A percentile compares a stretch with the other conserved stretches of the same genome.
phyloP scores from a whole-genome alignment of 2,113 vertebrate species.

The Maccullochella peelii region DNA sequence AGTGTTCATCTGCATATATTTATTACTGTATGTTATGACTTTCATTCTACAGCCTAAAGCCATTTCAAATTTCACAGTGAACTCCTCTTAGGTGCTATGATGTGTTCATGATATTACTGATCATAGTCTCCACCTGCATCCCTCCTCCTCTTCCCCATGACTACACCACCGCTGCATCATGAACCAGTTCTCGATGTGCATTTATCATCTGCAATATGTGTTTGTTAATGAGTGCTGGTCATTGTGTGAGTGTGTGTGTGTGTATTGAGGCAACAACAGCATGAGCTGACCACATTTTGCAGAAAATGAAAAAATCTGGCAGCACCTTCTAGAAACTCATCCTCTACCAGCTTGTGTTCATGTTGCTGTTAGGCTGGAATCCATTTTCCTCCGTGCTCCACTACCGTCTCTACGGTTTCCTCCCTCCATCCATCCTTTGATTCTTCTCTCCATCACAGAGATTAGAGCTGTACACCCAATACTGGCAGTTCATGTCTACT shows the following conservation, averaged over 20 bases:
- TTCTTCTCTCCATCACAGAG: constrained; percentile 2
- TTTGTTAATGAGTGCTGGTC: constrained; percentile 27
- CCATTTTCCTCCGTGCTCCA: constrained; percentile 18
- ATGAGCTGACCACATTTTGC: constrained; percentile 20
- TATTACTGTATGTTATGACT: not conserved
- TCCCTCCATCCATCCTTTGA: constrained; percentile 2
- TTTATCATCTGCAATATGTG: constrained; percentile 32
- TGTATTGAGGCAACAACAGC: not conserved
- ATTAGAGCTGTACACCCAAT: not conserved
- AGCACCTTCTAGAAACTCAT: constrained; percentile 24
- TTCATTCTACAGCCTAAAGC: constrained; percentile 5
- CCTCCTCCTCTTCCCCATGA: constrained; percentile 16
- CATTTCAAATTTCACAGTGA: not conserved
- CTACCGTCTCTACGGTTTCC: not conserved
- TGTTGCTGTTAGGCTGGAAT: constrained; percentile 14
- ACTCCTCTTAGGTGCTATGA: not conserved
- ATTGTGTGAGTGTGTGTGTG: constrained; percentile 16
- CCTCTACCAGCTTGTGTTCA: constrained; percentile 13
- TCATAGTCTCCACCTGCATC: constrained; percentile 39
- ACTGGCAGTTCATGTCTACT: constrained; percentile 22
- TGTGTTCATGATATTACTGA: constrained; percentile 11
- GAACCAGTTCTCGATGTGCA: constrained; percentile 28
- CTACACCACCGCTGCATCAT: constrained; percentile 3
- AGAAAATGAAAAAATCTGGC: constrained; percentile 38
- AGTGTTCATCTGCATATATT: not conserved